Percentiles rank a stretch among this genome's conserved stretches.
phyloP scores from a whole-genome alignment of 2,113 vertebrate species.

The Campylomormyrus tamandua region DNA sequence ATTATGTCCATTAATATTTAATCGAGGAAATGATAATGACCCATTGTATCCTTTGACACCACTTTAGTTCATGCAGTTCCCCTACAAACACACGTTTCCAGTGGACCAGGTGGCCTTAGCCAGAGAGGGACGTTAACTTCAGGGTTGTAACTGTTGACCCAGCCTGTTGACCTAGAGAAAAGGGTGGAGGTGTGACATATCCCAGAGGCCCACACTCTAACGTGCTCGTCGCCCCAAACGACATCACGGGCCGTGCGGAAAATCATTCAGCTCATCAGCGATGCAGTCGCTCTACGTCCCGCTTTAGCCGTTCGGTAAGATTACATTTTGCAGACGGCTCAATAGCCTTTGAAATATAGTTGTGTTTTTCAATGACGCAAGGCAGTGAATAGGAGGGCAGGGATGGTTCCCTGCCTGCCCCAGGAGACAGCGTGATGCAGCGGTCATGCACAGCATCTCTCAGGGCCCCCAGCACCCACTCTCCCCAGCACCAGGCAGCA shows the following conservation, averaged over 20 bases:
- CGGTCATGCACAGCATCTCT: not conserved
- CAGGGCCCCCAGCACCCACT: not conserved
- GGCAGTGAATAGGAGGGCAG: not conserved
- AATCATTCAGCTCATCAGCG: not conserved
- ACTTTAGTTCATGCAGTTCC: not conserved
- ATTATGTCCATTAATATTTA: slow-evolving; percentile 42
- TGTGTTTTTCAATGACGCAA: not conserved
- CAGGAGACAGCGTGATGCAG: not conserved
- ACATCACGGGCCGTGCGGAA: not conserved
- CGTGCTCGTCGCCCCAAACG: not conserved
- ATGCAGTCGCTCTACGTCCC: not conserved
- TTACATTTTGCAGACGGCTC: not conserved
- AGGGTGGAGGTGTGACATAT: not conserved
- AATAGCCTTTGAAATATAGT: not conserved
- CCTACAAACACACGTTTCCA: not conserved
- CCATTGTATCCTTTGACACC: not conserved
- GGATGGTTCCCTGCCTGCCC: not conserved
- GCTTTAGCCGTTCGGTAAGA: not conserved
- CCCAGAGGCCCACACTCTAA: not conserved
- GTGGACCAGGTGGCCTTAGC: not conserved
- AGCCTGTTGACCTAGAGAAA: not conserved
- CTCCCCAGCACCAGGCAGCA: not conserved
- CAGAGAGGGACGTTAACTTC: not conserved
- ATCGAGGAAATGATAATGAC: slow-evolving; percentile 15
- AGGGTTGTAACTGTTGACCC: not conserved